Conservation (phyloP, 2,888 invertebrate genomes). For the Aphelenchoides bicaudatus region DNA sequence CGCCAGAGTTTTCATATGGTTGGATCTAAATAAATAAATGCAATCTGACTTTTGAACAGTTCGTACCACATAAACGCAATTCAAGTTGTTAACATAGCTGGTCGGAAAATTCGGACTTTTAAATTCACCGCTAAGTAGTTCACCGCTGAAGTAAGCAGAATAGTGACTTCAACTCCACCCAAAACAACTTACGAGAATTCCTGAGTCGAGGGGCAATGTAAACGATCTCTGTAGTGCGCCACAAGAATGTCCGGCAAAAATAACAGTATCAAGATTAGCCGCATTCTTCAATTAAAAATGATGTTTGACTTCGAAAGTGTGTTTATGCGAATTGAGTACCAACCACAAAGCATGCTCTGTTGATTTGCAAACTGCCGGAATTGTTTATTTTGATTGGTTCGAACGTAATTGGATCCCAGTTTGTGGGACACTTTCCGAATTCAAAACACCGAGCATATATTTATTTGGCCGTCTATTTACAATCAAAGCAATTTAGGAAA, state of each 20-base stretch:
- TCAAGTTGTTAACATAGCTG: background rate
- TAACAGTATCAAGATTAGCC: background rate
- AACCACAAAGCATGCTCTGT: too few species aligned
- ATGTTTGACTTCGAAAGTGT: too few species aligned
- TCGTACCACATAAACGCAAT: background rate
- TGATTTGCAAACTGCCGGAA: too few species aligned
- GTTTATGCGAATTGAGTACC: too few species aligned
- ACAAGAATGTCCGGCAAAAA: background rate
- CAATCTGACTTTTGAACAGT: background rate
- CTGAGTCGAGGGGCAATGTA: constrained; percentile 7
- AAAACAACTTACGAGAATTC: background rate
- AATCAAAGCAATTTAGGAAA: too few species aligned
- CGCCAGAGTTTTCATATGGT: constrained; percentile 21
- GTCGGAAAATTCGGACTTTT: background rate
- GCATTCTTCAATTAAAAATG: constrained; percentile 10
- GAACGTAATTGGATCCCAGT: too few species aligned
- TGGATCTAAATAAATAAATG: constrained; percentile 17
- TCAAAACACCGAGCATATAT: too few species aligned
- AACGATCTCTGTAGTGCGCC: background rate
- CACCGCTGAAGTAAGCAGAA: background rate
- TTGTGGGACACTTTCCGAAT: too few species aligned
- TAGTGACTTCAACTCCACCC: background rate
- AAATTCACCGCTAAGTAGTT: background rate
- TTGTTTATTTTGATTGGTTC: too few species aligned
- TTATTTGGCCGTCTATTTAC: too few species aligned